phyloP scores from a whole-genome alignment of 2,797 vertebrate species.

The Danio kyathit region DNA sequence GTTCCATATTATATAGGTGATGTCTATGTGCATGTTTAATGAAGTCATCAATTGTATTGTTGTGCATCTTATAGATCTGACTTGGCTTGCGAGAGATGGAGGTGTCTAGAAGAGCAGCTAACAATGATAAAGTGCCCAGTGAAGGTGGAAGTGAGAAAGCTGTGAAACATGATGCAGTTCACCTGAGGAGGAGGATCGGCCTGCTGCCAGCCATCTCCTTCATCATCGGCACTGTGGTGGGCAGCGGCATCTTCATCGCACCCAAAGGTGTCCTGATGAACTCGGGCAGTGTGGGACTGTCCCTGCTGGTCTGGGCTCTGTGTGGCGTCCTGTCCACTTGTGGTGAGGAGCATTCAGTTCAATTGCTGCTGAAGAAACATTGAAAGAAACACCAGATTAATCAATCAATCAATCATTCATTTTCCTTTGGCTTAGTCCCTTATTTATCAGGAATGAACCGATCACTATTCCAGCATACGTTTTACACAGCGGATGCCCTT shows the following conservation, averaged over 20 bases:
- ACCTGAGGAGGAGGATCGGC: slow-evolving; percentile 82
- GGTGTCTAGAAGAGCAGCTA: not conserved
- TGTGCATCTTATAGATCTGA: not conserved
- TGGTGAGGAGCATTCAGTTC: slow-evolving; percentile 74
- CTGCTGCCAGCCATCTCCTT: slow-evolving; percentile 81
- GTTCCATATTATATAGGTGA: too few relatives aligned
- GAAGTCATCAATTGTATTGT: not conserved
- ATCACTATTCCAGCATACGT: too few relatives aligned
- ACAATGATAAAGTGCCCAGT: not conserved
- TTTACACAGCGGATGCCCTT: too few relatives aligned
- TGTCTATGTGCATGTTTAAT: too few relatives aligned
- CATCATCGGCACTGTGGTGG: slow-evolving; percentile 86
- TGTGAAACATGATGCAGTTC: slow-evolving; percentile 68
- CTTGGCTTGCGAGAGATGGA: not conserved
- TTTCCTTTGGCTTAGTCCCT: too few relatives aligned
- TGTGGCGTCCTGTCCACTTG: slow-evolving; percentile 85
- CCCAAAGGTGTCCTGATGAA: slow-evolving; percentile 89
- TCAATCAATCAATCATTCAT: too few relatives aligned
- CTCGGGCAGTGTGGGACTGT: slow-evolving; percentile 86
- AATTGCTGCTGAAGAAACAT: too few relatives aligned
- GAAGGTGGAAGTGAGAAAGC: slow-evolving; percentile 38
- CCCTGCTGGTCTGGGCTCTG: slow-evolving; percentile 84
- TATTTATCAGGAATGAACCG: too few relatives aligned
- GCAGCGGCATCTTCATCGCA: slow-evolving; percentile 91
- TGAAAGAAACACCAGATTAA: too few relatives aligned